Percentiles rank a stretch among this genome's conserved stretches.
Conservation (phyloP, 2,888 invertebrate species). For the Pyrocoelia pectoralis region DNA sequence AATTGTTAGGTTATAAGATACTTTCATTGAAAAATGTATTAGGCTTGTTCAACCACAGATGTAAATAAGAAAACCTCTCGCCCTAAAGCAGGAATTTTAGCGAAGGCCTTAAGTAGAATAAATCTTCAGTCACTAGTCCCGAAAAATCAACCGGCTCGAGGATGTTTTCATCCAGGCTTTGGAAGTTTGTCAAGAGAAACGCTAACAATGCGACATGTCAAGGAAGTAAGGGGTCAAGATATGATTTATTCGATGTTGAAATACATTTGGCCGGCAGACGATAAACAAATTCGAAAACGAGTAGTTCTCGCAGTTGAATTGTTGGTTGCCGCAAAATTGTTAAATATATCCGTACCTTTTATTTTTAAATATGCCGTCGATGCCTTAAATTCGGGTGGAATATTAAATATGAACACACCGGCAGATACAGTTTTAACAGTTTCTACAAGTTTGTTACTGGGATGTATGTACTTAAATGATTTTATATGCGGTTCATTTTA, state of each 20-base stretch:
- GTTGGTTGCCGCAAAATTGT: slow-evolving; percentile 81
- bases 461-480: slow-evolving; percentile 76
- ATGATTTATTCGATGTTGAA: slow-evolving; percentile 89
- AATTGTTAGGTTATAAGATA: slow-evolving; percentile 26
- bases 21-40: slow-evolving; percentile 26
- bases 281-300: slow-evolving; percentile 74
- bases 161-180: slow-evolving; percentile 93
- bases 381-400: slow-evolving; percentile 73
- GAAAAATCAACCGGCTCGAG: slow-evolving; percentile 66
- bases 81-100: slow-evolving; percentile 45
- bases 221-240: slow-evolving; percentile 72
- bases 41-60: slow-evolving; percentile 34
- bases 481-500: neutral
- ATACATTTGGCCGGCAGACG: slow-evolving; percentile 96
- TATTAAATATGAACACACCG: slow-evolving; percentile 78
- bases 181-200: slow-evolving; percentile 65
- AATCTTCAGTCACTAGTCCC: slow-evolving; percentile 49
- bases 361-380: slow-evolving; percentile 95
- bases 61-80: slow-evolving; percentile 21
- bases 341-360: slow-evolving; percentile 95
- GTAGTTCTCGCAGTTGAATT: slow-evolving; percentile 86
- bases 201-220: slow-evolving; percentile 64
- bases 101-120: slow-evolving; percentile 47
- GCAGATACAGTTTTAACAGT: slow-evolving; percentile 82
- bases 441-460: slow-evolving; percentile 81